Conservation (phyloP, 2,797 vertebrate species). For the Sebastes iracundus region DNA sequence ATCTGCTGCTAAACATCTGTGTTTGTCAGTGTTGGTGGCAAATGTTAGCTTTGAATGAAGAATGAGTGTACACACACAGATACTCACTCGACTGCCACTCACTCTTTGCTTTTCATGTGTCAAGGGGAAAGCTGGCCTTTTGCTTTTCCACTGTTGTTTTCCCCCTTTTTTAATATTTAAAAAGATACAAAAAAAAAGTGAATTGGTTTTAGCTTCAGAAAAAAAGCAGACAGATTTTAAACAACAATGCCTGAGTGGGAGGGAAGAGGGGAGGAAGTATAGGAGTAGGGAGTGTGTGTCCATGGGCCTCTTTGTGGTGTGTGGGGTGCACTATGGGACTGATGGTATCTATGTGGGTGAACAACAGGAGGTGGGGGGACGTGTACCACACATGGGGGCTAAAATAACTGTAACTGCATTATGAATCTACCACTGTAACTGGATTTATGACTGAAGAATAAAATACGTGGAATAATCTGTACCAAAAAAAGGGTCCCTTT, state of each 20-base stretch:
- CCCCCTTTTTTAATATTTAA: conserved; percentile 39
- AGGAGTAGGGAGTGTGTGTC: conserved; percentile 19
- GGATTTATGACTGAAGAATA: conserved; percentile 81
- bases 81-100: conserved; percentile 79
- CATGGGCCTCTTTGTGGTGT: conserved; percentile 56
- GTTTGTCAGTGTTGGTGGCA: conserved; percentile 79
- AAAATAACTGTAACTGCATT: conserved; percentile 80
- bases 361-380: conserved; percentile 24
- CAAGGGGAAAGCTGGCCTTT: conserved; percentile 49
- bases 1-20: conserved; percentile 84
- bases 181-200: conserved; percentile 51
- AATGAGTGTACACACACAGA: conserved; percentile 76
- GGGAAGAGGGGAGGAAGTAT: background rate
- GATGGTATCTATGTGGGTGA: conserved; percentile 38
- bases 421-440: conserved; percentile 83
- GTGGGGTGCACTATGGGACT: conserved; percentile 37
- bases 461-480: conserved; percentile 78
- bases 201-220: conserved; percentile 58
- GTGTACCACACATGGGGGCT: conserved; percentile 58
- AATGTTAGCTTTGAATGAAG: conserved; percentile 78
- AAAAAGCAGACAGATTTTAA: conserved; percentile 44
- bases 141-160: conserved; percentile 50
- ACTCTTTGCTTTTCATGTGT: conserved; percentile 73
- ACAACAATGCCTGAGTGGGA: conserved; percentile 32
- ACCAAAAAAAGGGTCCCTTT: conserved; percentile 33